Evolutionary conservation across 2,888 invertebrate genomes (phyloP), one percentile per base, ranked within the genome.

Genomic region (Nyleta sp.): DNA sequence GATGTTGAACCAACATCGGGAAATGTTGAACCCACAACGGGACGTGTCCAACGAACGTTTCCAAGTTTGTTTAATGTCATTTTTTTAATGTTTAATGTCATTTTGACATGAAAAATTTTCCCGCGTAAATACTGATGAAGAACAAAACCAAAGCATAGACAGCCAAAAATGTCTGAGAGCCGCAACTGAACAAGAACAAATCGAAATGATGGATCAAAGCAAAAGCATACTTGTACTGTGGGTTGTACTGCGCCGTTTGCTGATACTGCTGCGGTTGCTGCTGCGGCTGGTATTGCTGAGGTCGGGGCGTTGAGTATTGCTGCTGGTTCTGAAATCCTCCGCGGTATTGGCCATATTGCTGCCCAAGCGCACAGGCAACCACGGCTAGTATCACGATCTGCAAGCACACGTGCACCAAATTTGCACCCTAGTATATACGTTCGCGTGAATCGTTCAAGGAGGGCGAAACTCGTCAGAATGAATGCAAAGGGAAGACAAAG

Each of bases 381-480:
- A 87, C 59, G 67, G 84, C 84, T 44, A 86, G 79, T 20, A 84
- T 64, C 68, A 87, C 79, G 73, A 89, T 85, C 89, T 89, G 85
- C 53, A 86, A 87, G 22, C 57, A 82, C 78, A 82, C 72, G 70
- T 68, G 74, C 70, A 73, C 71, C 71, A 74, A 55, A 60, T 60
- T 80, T 46, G 57, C 38, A 68, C 46, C 35, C 46, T 52, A 11
- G n/a, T 53, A 60, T 62, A 64, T 1, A 62, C 11, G 59, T 60
- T 67, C 53, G 48, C 71, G 28, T 28, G n/a, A n/a, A 2, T 28
- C 28, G 28, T 1, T 28, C 7, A 28, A 1, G 8, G 28, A 7
- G 8, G 28, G 10, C 28, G 7, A 28, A 28, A 28, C 28, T 28
- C 28, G 28, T 10, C 28, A 28, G 28, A 28, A 28, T 28, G 35